phyloP scores from a whole-genome alignment of 2,113 vertebrate species.

The Rynchops niger region DNA sequence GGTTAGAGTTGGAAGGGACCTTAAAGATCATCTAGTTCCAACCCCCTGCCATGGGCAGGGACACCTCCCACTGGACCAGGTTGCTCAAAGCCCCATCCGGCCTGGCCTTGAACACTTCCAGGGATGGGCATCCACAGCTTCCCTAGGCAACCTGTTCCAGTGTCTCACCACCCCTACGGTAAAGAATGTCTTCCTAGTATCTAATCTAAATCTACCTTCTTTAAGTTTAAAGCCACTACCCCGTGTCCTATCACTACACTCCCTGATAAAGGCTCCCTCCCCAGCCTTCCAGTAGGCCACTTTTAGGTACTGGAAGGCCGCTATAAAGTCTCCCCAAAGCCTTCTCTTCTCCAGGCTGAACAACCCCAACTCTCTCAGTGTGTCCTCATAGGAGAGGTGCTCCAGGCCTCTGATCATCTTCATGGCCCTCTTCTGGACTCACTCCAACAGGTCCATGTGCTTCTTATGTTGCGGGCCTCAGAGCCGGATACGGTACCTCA shows the following conservation, averaged over 20 bases:
- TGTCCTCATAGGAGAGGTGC: background rate
- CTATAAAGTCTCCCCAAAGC: background rate
- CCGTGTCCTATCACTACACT: background rate
- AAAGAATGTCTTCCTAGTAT: background rate
- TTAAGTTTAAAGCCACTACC: background rate
- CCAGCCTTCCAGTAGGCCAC: background rate
- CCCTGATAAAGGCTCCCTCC: background rate
- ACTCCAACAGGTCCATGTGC: background rate
- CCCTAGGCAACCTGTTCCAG: background rate
- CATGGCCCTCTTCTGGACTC: background rate
- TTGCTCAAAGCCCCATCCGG: background rate
- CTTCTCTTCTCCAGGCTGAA: background rate
- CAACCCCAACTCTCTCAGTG: background rate
- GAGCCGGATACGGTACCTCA: background rate
- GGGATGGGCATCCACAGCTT: background rate
- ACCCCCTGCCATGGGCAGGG: background rate
- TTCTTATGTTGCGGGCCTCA: background rate
- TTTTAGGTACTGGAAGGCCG: background rate
- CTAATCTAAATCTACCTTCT: background rate
- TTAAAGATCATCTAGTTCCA: background rate
- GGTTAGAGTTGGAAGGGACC: background rate
- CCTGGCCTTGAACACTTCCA: background rate
- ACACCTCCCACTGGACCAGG: background rate
- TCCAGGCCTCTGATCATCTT: background rate
- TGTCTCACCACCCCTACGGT: background rate